These are phyloP conservation scores for Campopleginae sp. DNA, from an alignment of 2,888 invertebrate species.

Conservation along the genomic window DNA sequence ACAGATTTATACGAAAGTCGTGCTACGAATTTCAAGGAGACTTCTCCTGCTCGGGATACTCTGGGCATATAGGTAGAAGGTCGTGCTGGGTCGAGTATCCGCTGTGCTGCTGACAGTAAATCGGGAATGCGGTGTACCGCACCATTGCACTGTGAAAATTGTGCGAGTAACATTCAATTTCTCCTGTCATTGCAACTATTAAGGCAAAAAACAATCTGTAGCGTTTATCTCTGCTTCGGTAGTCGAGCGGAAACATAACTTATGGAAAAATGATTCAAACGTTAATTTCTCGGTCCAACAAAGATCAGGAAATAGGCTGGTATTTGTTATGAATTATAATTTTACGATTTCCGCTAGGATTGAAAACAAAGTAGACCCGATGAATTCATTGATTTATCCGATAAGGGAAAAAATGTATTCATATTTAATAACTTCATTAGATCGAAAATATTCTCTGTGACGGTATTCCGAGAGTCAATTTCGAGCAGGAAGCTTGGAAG, in stretches of 20 bases:
- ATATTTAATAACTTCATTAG: not conserved
- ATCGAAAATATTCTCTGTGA: not conserved
- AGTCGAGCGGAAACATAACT: not conserved
- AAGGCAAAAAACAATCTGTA: slow-evolving; percentile 57
- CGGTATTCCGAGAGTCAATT: not conserved
- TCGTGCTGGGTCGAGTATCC: slow-evolving; percentile 11
- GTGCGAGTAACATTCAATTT: slow-evolving; percentile 80
- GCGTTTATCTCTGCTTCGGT: not conserved
- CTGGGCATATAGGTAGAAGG: not conserved
- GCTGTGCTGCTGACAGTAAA: slow-evolving; percentile 33
- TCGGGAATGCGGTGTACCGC: slow-evolving; percentile 42
- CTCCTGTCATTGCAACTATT: slow-evolving; percentile 79
- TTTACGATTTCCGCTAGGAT: not conserved
- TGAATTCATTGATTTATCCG: not conserved
- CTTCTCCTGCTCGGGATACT: slow-evolving; percentile 29
- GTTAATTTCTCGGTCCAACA: not conserved
- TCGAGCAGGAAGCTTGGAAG: not conserved
- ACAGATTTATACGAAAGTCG: slow-evolving; percentile 75
- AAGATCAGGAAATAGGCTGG: not conserved
- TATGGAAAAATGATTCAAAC: not conserved
- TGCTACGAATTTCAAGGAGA: slow-evolving; percentile 76
- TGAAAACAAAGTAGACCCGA: not conserved
- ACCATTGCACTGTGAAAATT: slow-evolving; percentile 73
- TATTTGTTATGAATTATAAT: not conserved
- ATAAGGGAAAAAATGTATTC: not conserved